A percentile compares a stretch with the other conserved stretches of the same genome.
phyloP scores from a whole-genome alignment of 1,140 invertebrate species.

The Musca vetustissima region DNA sequence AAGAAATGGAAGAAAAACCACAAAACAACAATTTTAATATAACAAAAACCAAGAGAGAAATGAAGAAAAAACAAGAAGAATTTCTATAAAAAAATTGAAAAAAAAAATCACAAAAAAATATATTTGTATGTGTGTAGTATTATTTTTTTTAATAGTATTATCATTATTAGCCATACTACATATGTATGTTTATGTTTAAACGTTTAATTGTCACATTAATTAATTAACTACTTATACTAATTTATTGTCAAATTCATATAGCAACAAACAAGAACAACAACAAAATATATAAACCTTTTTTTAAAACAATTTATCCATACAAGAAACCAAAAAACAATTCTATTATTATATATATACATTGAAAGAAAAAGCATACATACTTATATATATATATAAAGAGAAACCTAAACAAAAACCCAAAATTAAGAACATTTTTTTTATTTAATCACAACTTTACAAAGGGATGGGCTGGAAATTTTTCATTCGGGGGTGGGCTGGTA shows the following conservation, averaged over 20 bases:
- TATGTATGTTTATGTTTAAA: conserved; percentile 17
- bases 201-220: conserved; percentile 1
- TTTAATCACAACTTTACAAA: conserved; percentile 2
- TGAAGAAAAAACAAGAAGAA: background rate
- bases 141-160: conserved; percentile 25
- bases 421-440: background rate
- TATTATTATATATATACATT: background rate
- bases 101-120: conserved; percentile 22
- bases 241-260: conserved; percentile 22
- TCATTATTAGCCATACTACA: conserved; percentile 10
- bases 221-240: conserved; percentile 25
- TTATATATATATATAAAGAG: background rate
- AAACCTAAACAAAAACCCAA: conserved; percentile 2
- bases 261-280: conserved; percentile 7
- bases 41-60: conserved; percentile 5
- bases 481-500: too few species aligned
- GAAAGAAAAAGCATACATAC: conserved; percentile 8
- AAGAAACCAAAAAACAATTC: conserved; percentile 3
- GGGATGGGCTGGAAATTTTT: too few species aligned
- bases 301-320: conserved; percentile 23
- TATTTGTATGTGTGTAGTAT: conserved; percentile 30
- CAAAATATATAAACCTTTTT: background rate
- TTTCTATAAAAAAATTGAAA: background rate
- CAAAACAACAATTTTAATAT: conserved; percentile 11
- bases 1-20: background rate